A percentile compares a stretch with the other conserved stretches of the same genome.
Evolutionary conservation across 2,888 invertebrate species (phyloP).

Genomic region (Drosophila mimetica): DNA sequence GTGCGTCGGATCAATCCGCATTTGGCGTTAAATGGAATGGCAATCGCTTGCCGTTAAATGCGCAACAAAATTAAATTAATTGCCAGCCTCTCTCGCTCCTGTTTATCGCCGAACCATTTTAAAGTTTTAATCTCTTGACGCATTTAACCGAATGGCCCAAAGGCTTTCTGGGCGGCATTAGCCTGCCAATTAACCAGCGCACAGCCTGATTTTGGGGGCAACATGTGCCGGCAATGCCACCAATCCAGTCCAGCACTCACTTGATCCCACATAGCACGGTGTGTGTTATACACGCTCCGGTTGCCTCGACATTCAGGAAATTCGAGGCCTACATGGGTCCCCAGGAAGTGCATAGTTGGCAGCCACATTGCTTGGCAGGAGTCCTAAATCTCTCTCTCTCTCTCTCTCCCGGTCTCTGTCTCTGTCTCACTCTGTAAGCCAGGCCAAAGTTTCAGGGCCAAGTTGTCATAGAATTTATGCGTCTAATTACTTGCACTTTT

Average conservation of each 20-base stretch:
- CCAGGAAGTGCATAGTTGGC: conserved; percentile 38
- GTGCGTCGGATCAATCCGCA: conserved; percentile 30
- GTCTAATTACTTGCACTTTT: conserved; percentile 70
- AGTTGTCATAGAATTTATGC: conserved; percentile 69
- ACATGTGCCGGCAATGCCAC: conserved; percentile 60
- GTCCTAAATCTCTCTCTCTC: conserved; percentile 21
- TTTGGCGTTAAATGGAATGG: conserved; percentile 38
- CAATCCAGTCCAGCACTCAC: neutral
- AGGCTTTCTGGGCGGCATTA: conserved; percentile 10
- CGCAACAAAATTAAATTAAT: conserved; percentile 60
- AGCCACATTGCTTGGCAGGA: neutral
- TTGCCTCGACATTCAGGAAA: conserved; percentile 24
- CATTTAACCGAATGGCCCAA: conserved; percentile 46
- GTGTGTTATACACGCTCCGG: conserved; percentile 27
- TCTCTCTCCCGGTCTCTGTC: neutral
- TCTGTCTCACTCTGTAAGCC: neutral
- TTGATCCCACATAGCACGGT: conserved; percentile 28
- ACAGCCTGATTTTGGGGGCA: conserved; percentile 30
- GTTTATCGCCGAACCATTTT: conserved; percentile 48
- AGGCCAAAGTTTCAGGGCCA: conserved; percentile 20
- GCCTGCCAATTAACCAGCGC: conserved; percentile 50
- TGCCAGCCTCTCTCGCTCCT: conserved; percentile 13
- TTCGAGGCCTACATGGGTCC: conserved; percentile 16
- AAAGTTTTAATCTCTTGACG: conserved; percentile 63
- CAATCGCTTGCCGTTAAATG: conserved; percentile 57